Percentiles rank a stretch among this genome's conserved stretches.
Conservation (phyloP, 2,888 invertebrate species). For the Apamea anceps region DNA sequence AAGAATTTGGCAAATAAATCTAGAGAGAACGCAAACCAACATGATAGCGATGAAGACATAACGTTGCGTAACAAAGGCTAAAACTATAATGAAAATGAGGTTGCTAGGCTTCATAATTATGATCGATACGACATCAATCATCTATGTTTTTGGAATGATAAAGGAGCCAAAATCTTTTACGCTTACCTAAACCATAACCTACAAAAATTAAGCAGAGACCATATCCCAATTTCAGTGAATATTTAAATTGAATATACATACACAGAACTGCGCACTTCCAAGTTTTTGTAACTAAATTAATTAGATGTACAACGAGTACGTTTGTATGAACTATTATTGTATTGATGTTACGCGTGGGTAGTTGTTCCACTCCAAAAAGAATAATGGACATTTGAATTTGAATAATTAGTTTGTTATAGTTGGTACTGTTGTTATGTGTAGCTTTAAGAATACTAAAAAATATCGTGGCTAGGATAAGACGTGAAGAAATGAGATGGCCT, state of each 20-base stretch:
- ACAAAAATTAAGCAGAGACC: background rate
- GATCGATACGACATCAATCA: background rate
- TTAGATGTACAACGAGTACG: slow-evolving; percentile 21
- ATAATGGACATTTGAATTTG: slow-evolving; percentile 28
- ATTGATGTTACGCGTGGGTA: slow-evolving; percentile 35
- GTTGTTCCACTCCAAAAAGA: slow-evolving; percentile 25
- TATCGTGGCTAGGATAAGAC: no score
- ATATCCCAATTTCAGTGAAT: slow-evolving; percentile 10
- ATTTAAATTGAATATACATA: slow-evolving; percentile 8
- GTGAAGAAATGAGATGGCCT: background rate
- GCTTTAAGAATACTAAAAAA: slow-evolving; percentile 1
- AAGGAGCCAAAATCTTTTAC: background rate
- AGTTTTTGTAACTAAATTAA: slow-evolving; percentile 45
- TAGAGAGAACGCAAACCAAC: background rate
- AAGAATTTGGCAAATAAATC: background rate
- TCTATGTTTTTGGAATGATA: background rate
- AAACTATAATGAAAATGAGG: background rate
- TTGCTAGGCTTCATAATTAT: background rate
- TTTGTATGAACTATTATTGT: slow-evolving; percentile 46
- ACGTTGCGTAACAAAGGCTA: background rate
- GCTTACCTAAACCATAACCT: background rate
- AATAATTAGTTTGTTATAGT: slow-evolving; percentile 34
- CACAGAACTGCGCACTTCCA: slow-evolving; percentile 46
- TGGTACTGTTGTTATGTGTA: background rate
- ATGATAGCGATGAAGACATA: no score